Percentiles rank a stretch among this genome's conserved stretches.
Evolutionary conservation across 1,140 invertebrate genomes (phyloP).

Genomic region (Cyphomyrmex costatus): DNA sequence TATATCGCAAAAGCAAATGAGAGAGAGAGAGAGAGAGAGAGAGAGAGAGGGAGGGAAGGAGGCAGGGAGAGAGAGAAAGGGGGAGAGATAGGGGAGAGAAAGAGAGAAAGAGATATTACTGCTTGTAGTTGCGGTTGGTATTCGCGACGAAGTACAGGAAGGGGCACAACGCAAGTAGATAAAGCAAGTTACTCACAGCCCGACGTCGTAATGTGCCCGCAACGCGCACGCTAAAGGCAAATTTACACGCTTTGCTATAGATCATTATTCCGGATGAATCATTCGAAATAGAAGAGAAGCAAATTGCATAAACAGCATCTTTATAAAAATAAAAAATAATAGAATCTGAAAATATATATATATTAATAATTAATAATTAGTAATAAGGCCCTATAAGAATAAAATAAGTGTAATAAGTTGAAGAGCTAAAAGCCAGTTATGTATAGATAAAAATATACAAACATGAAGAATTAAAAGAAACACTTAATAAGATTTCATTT

Average conservation of each 20-base stretch:
- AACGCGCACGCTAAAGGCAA: constrained; percentile 52
- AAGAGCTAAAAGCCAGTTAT: too few species aligned
- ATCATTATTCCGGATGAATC: constrained; percentile 47
- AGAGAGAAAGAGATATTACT: constrained; percentile 65
- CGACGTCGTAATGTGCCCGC: constrained; percentile 59
- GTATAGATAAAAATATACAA: too few species aligned
- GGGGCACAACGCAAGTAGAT: constrained; percentile 65
- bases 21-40: constrained; percentile 20
- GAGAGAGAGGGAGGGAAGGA: constrained; percentile 2
- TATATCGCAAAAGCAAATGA: constrained; percentile 36
- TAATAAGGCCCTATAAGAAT: too few species aligned
- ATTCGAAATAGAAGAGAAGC: constrained; percentile 19
- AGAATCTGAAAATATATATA: too few species aligned
- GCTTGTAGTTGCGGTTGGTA: constrained; percentile 63
- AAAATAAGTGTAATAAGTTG: too few species aligned
- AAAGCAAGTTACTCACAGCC: constrained; percentile 69
- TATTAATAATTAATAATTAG: too few species aligned
- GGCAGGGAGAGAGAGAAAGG: too few species aligned
- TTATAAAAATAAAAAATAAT: neutral
- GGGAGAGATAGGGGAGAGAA: neutral
- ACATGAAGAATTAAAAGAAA: too few species aligned
- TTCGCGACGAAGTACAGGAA: constrained; percentile 64
- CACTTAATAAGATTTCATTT: too few species aligned
- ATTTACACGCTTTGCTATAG: constrained; percentile 29
- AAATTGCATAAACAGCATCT: constrained; percentile 9